These are phyloP conservation scores for Sebastes vulpes DNA, from an alignment of 2,797 vertebrate genomes.

Conservation along the genomic window DNA sequence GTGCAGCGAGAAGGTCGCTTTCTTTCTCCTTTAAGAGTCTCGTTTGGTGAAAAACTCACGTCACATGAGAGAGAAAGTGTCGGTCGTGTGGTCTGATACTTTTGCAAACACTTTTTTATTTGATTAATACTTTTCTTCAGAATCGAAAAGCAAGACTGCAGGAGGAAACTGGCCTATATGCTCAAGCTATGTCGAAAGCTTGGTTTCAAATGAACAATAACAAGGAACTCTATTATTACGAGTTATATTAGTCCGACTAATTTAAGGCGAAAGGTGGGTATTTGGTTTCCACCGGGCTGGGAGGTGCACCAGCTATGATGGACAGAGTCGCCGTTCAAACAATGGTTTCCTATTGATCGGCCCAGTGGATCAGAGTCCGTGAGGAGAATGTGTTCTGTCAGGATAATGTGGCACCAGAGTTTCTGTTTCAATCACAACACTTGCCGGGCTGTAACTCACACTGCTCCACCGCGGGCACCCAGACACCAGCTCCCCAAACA, in stretches of 20 bases:
- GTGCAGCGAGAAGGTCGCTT: slow-evolving; percentile 31
- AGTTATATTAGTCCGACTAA: slow-evolving; percentile 74
- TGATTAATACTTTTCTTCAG: neutral
- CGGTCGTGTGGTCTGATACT: neutral
- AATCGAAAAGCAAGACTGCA: neutral
- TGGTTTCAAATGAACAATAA: slow-evolving; percentile 68
- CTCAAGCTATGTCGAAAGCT: slow-evolving; percentile 1
- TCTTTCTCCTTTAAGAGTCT: slow-evolving; percentile 23
- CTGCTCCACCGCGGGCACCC: slow-evolving; percentile 67
- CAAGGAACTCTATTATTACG: slow-evolving; percentile 70
- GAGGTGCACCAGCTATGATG: slow-evolving; percentile 71
- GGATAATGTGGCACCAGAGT: slow-evolving; percentile 79
- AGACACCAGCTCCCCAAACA: slow-evolving; percentile 79
- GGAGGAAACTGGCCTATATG: slow-evolving; percentile 1
- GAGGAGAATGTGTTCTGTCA: slow-evolving; percentile 84
- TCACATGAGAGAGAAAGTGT: neutral
- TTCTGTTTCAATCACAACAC: slow-evolving; percentile 87
- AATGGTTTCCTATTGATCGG: slow-evolving; percentile 82
- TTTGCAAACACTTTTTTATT: neutral
- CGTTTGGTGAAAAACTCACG: neutral
- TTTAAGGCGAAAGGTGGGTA: slow-evolving; percentile 80
- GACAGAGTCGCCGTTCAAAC: slow-evolving; percentile 75
- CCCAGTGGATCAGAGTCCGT: slow-evolving; percentile 78
- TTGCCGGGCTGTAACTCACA: slow-evolving; percentile 77
- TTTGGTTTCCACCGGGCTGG: slow-evolving; percentile 74